A percentile compares a stretch with the other conserved stretches of the same genome.
phyloP scores from a whole-genome alignment of 2,113 vertebrate species.

The Nothobranchius kuhntae region DNA sequence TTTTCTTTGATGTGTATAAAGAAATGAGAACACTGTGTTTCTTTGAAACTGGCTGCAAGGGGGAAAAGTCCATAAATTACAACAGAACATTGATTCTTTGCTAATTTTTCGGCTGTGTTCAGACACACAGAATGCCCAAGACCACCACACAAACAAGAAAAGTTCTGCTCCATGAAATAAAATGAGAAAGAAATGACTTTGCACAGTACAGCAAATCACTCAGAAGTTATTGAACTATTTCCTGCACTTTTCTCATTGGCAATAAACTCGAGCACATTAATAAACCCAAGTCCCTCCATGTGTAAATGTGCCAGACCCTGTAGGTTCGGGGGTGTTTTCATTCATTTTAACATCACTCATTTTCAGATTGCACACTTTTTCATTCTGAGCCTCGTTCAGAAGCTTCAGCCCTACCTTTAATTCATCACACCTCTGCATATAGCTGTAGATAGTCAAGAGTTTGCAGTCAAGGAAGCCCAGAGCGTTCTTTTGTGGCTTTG shows the following conservation, averaged over 20 bases:
- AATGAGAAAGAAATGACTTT: background rate
- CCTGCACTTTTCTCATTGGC: background rate
- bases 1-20: too few species aligned
- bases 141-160: too few species aligned
- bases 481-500: background rate
- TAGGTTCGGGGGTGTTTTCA: too few species aligned
- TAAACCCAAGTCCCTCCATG: background rate
- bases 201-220: background rate
- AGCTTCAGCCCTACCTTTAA: background rate
- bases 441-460: background rate
- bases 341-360: background rate
- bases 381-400: background rate
- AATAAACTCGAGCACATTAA: slow-evolving; percentile 1
- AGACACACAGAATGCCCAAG: too few species aligned
- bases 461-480: background rate
- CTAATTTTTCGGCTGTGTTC: too few species aligned
- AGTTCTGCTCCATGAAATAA: background rate
- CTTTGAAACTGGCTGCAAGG: too few species aligned
- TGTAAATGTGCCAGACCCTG: too few species aligned
- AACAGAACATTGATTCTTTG: too few species aligned
- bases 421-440: background rate
- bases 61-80: too few species aligned
- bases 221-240: background rate
- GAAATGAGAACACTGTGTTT: too few species aligned
- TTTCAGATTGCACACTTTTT: background rate